These are phyloP conservation scores for Coluber constrictor DNA, from an alignment of 2,797 vertebrate genomes.

Conservation along the genomic window DNA sequence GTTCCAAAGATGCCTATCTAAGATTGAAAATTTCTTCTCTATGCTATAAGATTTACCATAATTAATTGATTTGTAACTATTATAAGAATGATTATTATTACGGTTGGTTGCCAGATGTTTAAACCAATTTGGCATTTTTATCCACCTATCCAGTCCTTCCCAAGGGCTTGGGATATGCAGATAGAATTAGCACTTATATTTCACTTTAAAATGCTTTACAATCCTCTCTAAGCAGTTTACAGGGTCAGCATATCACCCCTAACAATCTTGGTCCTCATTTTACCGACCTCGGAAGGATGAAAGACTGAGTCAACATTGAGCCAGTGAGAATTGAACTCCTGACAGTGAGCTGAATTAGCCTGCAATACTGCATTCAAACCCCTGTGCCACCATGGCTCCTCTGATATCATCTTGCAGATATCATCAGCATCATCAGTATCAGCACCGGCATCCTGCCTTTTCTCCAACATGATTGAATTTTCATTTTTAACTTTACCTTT, in stretches of 20 bases:
- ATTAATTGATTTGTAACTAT: not conserved
- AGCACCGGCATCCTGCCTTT: not conserved
- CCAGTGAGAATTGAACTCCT: not conserved
- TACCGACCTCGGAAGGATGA: not conserved
- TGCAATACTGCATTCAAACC: not conserved
- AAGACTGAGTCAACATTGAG: not conserved
- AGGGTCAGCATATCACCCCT: not conserved
- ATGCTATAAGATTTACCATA: not conserved
- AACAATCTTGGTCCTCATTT: not conserved
- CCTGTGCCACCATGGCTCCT: not conserved
- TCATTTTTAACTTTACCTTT: not conserved
- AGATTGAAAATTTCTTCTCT: not conserved
- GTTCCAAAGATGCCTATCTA: not conserved
- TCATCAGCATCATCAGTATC: not conserved
- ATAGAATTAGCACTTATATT: not conserved
- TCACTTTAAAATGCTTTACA: not conserved
- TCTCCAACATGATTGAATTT: not conserved
- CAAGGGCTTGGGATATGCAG: not conserved
- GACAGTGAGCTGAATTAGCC: not conserved
- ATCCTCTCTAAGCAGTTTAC: not conserved
- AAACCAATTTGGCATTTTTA: not conserved
- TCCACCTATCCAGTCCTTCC: not conserved
- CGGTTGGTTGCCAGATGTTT: not conserved
- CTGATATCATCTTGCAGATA: not conserved
- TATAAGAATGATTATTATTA: constrained; percentile 3